Evolutionary conservation across 1,140 invertebrate genomes (phyloP).

Genomic region (Neodiprion lecontei): DNA sequence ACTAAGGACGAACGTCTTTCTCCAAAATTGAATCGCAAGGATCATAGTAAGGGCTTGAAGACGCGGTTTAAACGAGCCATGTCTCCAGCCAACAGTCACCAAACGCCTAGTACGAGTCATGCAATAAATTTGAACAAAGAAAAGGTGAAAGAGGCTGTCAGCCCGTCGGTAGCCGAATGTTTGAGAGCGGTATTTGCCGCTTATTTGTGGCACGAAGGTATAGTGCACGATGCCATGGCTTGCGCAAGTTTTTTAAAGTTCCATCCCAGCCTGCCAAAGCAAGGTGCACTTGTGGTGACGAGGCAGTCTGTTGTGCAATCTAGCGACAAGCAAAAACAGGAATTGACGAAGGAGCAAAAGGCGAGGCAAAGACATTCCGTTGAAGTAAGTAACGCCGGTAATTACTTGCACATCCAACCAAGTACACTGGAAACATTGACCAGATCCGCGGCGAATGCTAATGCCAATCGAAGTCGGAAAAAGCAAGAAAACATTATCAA

Average conservation of each 20-base stretch:
- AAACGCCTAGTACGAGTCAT: slow-evolving; percentile 47
- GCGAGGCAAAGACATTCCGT: slow-evolving; percentile 84
- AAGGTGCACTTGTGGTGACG: slow-evolving; percentile 78
- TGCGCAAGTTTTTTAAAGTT: slow-evolving; percentile 96
- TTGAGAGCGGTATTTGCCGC: slow-evolving; percentile 93
- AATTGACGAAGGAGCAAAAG: slow-evolving; percentile 65
- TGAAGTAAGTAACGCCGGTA: slow-evolving; percentile 81
- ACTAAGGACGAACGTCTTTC: slow-evolving; percentile 67
- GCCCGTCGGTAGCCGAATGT: slow-evolving; percentile 92
- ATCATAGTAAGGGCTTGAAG: slow-evolving; percentile 61
- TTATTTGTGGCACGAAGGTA: slow-evolving; percentile 96
- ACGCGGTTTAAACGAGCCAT: slow-evolving; percentile 67
- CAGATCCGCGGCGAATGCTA: slow-evolving; percentile 76
- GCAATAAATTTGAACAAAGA: slow-evolving; percentile 52
- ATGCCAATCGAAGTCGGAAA: slow-evolving; percentile 69
- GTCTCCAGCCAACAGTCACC: slow-evolving; percentile 65
- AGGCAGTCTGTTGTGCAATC: slow-evolving; percentile 45
- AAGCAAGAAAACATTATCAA: slow-evolving; percentile 65
- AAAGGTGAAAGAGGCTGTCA: slow-evolving; percentile 81
- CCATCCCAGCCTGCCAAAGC: slow-evolving; percentile 85
- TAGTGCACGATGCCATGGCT: slow-evolving; percentile 97
- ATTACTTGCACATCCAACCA: slow-evolving; percentile 80
- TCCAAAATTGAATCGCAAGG: slow-evolving; percentile 70
- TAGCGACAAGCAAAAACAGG: slow-evolving; percentile 58
- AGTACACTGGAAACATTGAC: slow-evolving; percentile 79